phyloP scores from a whole-genome alignment of 1,140 invertebrate species.

The Littorina saxatilis region DNA sequence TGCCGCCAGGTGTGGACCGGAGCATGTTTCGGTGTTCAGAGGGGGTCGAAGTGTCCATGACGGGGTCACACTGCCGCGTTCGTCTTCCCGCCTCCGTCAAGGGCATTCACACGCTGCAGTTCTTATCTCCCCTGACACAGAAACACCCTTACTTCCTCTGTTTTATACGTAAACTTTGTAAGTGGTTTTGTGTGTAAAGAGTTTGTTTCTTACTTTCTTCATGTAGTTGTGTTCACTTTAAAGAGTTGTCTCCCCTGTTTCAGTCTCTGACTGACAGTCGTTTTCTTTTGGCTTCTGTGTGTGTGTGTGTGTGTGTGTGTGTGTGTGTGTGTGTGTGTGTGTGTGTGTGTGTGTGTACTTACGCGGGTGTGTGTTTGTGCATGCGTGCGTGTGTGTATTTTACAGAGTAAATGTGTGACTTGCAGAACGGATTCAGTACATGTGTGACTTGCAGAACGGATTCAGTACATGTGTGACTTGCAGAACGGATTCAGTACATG shows the following conservation, averaged over 20 bases:
- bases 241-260: no score
- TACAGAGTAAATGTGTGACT: neutral
- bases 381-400: neutral
- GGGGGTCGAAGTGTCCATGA: conserved; percentile 57
- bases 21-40: conserved; percentile 63
- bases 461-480: no score
- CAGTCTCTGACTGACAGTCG: no score
- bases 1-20: conserved; percentile 56
- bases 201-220: no score
- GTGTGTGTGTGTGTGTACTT: neutral
- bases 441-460: no score
- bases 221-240: no score
- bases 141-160: conserved; percentile 63
- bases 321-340: neutral
- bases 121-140: conserved; percentile 60
- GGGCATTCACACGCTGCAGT: conserved; percentile 71
- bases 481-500: no score
- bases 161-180: conserved; percentile 65
- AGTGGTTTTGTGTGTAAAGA: conserved; percentile 40
- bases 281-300: neutral
- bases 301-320: conserved; percentile 1
- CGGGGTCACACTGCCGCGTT: conserved; percentile 56
- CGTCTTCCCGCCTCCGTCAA: conserved; percentile 56
- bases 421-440: no score
- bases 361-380: neutral